Conservation (phyloP, 2,113 vertebrate genomes). For the Hippocampus guttulatus region DNA sequence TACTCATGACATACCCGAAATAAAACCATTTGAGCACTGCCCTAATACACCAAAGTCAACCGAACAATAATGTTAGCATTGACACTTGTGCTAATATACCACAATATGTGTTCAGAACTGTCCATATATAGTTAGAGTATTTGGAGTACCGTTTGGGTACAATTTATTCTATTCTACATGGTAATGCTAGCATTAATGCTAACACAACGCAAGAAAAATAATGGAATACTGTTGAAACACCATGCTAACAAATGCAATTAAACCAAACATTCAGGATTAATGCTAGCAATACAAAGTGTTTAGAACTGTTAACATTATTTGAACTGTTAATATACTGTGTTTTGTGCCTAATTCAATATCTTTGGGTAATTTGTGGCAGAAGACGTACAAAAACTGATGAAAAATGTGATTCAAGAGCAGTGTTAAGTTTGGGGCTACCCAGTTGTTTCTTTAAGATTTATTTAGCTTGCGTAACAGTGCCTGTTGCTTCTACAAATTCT, state of each 20-base stretch:
- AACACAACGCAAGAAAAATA: too few species aligned
- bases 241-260: background rate
- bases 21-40: too few species aligned
- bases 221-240: background rate
- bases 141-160: too few species aligned
- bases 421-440: background rate
- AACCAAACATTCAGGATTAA: background rate
- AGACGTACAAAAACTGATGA: background rate
- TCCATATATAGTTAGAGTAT: too few species aligned
- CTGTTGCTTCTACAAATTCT: background rate
- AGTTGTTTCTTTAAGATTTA: background rate
- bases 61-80: too few species aligned
- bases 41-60: too few species aligned
- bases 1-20: too few species aligned
- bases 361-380: background rate
- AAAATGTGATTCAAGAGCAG: background rate
- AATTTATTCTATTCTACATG: too few species aligned
- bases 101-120: too few species aligned
- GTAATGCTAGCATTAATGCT: too few species aligned
- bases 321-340: background rate
- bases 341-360: background rate
- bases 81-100: too few species aligned
- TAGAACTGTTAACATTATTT: background rate
- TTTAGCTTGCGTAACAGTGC: background rate
- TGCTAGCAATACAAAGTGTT: background rate